Conservation (phyloP, 2,888 invertebrate genomes). For the Spilarctia lutea region DNA sequence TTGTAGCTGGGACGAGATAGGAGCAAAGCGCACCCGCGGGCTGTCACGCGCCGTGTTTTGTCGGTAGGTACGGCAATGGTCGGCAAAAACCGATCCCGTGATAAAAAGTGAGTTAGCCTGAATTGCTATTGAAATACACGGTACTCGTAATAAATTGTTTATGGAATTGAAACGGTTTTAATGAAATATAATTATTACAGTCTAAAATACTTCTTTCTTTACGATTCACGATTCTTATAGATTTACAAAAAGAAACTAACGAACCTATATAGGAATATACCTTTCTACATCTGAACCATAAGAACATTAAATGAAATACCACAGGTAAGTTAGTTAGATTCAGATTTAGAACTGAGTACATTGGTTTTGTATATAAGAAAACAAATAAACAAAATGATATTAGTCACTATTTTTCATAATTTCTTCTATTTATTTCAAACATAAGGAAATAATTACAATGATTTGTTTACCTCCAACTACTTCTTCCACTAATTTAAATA, state of each 20-base stretch:
- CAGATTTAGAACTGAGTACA: too few relatives aligned
- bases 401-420: neutral
- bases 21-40: constrained; percentile 79
- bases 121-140: constrained; percentile 48
- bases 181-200: constrained; percentile 31
- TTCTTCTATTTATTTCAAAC: neutral
- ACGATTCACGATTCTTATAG: too few relatives aligned
- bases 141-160: constrained; percentile 50
- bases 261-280: too few relatives aligned
- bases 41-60: constrained; percentile 80
- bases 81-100: constrained; percentile 66
- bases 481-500: neutral
- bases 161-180: constrained; percentile 41
- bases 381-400: neutral
- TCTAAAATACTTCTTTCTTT: constrained; percentile 3
- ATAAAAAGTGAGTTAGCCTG: constrained; percentile 64
- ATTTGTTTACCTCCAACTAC: neutral
- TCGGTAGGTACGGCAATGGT: constrained; percentile 57
- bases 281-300: too few relatives aligned
- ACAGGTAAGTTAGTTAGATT: too few relatives aligned
- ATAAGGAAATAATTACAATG: neutral
- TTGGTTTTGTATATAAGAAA: too few relatives aligned
- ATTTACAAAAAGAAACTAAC: too few relatives aligned
- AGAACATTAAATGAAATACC: too few relatives aligned
- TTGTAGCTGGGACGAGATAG: constrained; percentile 64